phyloP scores from a whole-genome alignment of 2,888 invertebrate species.

The Leptarthrus brevirostris region DNA sequence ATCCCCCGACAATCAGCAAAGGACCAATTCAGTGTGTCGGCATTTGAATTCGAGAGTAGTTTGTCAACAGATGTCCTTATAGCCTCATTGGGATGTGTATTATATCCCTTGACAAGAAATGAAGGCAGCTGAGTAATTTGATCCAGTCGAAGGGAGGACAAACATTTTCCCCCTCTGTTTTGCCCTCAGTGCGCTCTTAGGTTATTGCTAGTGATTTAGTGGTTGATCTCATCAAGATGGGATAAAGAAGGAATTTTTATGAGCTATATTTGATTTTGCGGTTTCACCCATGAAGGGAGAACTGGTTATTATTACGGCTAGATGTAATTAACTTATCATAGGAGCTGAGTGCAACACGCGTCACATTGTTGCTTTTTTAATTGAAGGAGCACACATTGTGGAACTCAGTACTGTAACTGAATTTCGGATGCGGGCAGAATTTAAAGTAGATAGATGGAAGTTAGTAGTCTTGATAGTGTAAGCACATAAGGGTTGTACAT shows the following conservation, averaged over 20 bases:
- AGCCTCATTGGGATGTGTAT: constrained; percentile 51
- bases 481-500: no score
- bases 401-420: neutral
- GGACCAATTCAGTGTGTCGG: constrained; percentile 51
- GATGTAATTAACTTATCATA: neutral
- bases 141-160: constrained; percentile 37
- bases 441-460: no score
- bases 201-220: constrained; percentile 40
- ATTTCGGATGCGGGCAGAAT: neutral
- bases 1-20: constrained; percentile 49
- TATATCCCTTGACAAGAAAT: constrained; percentile 50
- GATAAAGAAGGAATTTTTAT: constrained; percentile 42
- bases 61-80: constrained; percentile 54
- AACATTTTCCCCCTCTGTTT: constrained; percentile 17
- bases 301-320: neutral
- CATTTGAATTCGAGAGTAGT: constrained; percentile 53
- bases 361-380: neutral
- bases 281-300: neutral
- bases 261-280: constrained; percentile 35
- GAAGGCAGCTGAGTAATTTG: constrained; percentile 44
- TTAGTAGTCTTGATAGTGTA: no score
- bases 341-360: neutral
- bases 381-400: neutral
- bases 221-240: constrained; percentile 46
- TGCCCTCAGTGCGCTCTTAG: neutral